phyloP scores from a whole-genome alignment of 2,797 vertebrate genomes.

The Scleropages formosus region DNA sequence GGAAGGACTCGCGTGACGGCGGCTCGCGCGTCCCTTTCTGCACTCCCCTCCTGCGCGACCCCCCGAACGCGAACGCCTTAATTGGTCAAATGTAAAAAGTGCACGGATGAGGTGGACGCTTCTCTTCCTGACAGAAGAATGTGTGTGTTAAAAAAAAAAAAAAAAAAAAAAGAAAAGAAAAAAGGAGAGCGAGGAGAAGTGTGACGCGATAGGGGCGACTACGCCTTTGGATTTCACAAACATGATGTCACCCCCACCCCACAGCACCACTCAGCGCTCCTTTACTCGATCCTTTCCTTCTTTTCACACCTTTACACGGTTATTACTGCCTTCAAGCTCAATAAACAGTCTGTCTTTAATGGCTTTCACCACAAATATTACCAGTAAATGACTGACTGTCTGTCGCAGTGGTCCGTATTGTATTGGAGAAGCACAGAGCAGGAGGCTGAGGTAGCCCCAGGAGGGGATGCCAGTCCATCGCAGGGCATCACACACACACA shows the following conservation, averaged over 20 bases:
- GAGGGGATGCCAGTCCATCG: no score
- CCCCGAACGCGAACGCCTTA: constrained; percentile 70
- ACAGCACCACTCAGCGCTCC: no score
- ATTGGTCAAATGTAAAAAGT: constrained; percentile 75
- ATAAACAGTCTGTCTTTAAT: no score
- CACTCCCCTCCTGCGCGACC: constrained; percentile 35
- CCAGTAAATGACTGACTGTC: no score
- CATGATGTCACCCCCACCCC: constrained; percentile 64
- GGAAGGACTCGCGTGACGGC: constrained; percentile 58
- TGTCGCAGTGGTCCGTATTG: no score
- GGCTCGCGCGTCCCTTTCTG: constrained; percentile 45
- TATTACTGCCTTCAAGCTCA: no score
- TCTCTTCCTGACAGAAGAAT: constrained; percentile 36
- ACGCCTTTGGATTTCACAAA: constrained; percentile 71
- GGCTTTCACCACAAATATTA: no score
- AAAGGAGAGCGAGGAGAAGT: background rate
- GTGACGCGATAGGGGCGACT: constrained; percentile 69
- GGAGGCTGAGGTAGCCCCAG: no score
- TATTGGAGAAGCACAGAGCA: no score
- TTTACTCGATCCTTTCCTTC: no score
- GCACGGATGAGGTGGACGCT: constrained; percentile 37
- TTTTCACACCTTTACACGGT: no score
- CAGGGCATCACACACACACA: no score
- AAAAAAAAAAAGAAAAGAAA: constrained; percentile 27
- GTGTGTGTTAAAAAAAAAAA: constrained; percentile 37